phyloP scores from a whole-genome alignment of 2,888 invertebrate genomes.

The Opisthograptis luteolata region DNA sequence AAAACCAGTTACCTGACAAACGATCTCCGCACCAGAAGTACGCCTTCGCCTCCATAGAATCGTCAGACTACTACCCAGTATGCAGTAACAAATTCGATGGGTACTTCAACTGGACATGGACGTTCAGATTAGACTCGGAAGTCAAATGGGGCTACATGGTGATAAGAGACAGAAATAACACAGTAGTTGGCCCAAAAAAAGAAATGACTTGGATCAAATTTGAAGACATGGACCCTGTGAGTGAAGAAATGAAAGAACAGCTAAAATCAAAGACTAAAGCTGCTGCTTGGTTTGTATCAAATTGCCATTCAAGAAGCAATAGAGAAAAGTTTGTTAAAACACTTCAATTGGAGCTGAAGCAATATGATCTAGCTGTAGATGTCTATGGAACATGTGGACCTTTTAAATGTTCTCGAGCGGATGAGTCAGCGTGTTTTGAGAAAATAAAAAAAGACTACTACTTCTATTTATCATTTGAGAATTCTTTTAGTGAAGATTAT shows the following conservation, averaged over 20 bases:
- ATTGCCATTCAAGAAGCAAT: constrained; percentile 45
- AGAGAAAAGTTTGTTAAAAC: constrained; percentile 39
- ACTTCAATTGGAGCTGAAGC: constrained; percentile 39
- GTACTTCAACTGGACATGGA: constrained; percentile 75
- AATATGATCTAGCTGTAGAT: constrained; percentile 48
- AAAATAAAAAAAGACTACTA: constrained; percentile 51
- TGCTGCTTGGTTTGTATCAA: constrained; percentile 57
- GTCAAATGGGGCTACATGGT: constrained; percentile 61
- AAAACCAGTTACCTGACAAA: constrained; percentile 40
- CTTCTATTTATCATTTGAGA: constrained; percentile 64
- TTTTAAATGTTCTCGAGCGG: constrained; percentile 40
- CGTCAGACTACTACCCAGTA: constrained; percentile 58
- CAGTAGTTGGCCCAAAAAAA: constrained; percentile 50
- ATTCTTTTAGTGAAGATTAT: constrained; percentile 57
- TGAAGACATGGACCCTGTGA: constrained; percentile 51
- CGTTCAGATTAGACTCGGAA: constrained; percentile 64
- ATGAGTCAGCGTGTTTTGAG: constrained; percentile 40
- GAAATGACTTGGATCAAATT: constrained; percentile 53
- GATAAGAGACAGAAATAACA: constrained; percentile 46
- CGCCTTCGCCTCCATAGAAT: constrained; percentile 63
- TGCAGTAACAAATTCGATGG: constrained; percentile 52
- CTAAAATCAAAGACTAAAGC: constrained; percentile 48
- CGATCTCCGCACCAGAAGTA: constrained; percentile 62
- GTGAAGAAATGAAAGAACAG: constrained; percentile 40
- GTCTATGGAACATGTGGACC: constrained; percentile 54